phyloP scores from a whole-genome alignment of 1,140 invertebrate genomes.

The Dendrolimus punctatus region DNA sequence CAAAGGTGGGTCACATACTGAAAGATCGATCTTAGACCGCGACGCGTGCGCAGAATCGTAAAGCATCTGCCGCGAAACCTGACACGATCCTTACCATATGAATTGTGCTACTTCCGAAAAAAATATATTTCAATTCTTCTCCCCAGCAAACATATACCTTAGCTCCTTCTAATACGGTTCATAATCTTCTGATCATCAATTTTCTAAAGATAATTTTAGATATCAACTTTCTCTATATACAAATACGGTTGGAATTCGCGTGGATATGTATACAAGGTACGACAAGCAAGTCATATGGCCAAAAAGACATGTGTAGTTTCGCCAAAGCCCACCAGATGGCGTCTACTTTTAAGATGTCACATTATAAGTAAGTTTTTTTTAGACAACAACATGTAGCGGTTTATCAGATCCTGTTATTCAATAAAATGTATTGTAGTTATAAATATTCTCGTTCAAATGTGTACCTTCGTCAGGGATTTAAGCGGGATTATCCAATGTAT shows the following conservation, averaged over 20 bases:
- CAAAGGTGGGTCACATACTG: not conserved
- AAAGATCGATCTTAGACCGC: conserved; percentile 10
- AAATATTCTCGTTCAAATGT: not conserved
- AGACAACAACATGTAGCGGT: conserved; percentile 28
- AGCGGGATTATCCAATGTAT: too few relatives aligned
- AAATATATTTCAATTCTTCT: conserved; percentile 18
- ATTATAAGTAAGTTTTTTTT: conserved; percentile 22
- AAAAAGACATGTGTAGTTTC: conserved; percentile 55
- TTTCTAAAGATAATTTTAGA: conserved; percentile 5
- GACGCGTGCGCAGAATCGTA: conserved; percentile 44
- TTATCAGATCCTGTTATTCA: conserved; percentile 23
- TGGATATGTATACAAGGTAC: not conserved
- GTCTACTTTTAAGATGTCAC: conserved; percentile 3
- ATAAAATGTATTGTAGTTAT: conserved; percentile 1
- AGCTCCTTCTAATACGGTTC: conserved; percentile 4
- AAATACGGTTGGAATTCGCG: not conserved
- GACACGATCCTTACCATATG: conserved; percentile 59
- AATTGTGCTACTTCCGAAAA: conserved; percentile 55
- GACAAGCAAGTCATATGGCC: conserved; percentile 38
- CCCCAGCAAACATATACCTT: conserved; percentile 20
- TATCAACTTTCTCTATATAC: too few relatives aligned
- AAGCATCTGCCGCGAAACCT: conserved; percentile 62
- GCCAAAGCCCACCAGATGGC: conserved; percentile 47
- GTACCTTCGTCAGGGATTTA: not conserved
- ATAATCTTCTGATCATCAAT: too few relatives aligned